Percentiles rank a stretch among this genome's conserved stretches.
Conservation (phyloP, 1,140 invertebrate species). For the Drosophila sturtevanti region DNA sequence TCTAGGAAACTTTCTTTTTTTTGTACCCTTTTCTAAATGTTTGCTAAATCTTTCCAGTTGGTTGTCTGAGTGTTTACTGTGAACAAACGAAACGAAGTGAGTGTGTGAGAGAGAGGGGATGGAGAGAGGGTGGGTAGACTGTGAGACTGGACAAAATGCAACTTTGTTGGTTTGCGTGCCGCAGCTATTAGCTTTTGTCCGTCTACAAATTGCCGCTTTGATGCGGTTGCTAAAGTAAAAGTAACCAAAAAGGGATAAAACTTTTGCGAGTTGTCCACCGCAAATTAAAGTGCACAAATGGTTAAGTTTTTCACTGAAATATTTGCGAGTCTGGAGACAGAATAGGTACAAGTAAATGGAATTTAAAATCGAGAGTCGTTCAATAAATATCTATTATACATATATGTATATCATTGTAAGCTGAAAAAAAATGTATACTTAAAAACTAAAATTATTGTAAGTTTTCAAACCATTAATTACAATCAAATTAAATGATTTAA, state of each 20-base stretch:
- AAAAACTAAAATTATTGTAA: no score
- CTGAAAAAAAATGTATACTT: no score
- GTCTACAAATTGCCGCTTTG: conserved; percentile 67
- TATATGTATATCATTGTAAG: no score
- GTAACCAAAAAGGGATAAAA: conserved; percentile 33
- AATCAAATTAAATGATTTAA: no score
- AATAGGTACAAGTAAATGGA: not conserved
- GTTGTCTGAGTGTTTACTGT: not conserved
- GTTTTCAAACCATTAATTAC: no score
- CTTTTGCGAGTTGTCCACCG: conserved; percentile 61
- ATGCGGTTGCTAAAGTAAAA: conserved; percentile 60
- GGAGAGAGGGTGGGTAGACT: not conserved
- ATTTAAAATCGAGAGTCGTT: no score
- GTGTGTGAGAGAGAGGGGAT: no score
- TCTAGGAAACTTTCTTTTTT: not conserved
- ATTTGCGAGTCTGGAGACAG: conserved; percentile 43
- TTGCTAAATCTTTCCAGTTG: not conserved
- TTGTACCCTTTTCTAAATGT: no score
- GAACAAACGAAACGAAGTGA: not conserved
- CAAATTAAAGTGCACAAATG: conserved; percentile 79
- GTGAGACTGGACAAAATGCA: conserved; percentile 12
- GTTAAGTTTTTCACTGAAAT: conserved; percentile 59
- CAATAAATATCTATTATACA: not conserved
- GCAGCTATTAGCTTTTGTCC: conserved; percentile 63
- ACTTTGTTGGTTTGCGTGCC: conserved; percentile 20